Evolutionary conservation across 64 coral and sea anemone species (phyloP).

Genomic region (Hydrozoanthus tunicans): DNA sequence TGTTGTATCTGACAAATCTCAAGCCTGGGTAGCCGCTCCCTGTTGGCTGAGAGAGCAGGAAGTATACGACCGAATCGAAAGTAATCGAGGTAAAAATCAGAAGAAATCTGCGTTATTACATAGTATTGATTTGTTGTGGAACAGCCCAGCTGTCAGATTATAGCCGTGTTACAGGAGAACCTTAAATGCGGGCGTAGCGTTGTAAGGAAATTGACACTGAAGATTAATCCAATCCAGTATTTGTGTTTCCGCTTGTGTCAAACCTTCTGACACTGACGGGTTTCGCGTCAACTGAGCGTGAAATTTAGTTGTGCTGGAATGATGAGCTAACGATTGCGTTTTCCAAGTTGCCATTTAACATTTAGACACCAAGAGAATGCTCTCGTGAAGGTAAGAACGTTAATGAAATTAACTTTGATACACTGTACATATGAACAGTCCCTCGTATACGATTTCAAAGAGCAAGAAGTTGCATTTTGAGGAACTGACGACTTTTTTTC

Average conservation of each 20-base stretch:
- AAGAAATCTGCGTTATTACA: background rate
- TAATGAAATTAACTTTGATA: too few relatives aligned
- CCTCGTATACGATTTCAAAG: too few relatives aligned
- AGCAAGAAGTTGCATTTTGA: too few relatives aligned
- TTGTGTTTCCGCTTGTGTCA: background rate
- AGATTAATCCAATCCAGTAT: background rate
- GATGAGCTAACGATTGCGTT: background rate
- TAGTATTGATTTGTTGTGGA: background rate
- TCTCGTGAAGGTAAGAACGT: conserved; percentile 8
- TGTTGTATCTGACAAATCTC: background rate
- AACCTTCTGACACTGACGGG: background rate
- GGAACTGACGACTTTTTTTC: too few relatives aligned
- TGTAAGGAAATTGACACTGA: background rate
- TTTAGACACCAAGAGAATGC: background rate
- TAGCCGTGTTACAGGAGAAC: background rate
- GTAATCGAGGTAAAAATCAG: background rate
- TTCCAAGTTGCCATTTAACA: background rate
- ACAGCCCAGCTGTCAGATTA: background rate
- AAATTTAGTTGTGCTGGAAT: conserved; percentile 18
- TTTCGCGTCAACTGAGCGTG: background rate
- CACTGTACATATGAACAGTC: too few relatives aligned
- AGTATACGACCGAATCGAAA: background rate
- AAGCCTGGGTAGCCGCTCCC: conserved; percentile 65
- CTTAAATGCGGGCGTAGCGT: background rate
- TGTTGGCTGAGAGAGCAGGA: conserved; percentile 49